Evolutionary conservation across 2,113 vertebrate genomes (phyloP).

Genomic region (Hippocampus barbouri): DNA sequence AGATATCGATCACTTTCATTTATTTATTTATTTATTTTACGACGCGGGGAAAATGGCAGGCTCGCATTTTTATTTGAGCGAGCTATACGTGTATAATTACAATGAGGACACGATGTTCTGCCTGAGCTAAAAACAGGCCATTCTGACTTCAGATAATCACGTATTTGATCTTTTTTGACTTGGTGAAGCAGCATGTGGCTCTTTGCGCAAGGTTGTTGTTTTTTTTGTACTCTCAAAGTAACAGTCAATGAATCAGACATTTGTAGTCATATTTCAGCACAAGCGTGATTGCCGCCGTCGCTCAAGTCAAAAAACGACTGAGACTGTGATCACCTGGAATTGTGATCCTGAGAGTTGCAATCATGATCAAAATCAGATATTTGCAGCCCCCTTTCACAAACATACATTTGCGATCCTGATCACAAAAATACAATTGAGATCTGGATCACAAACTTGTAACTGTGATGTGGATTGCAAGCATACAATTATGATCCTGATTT

Average conservation of each 20-base stretch:
- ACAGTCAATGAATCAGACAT: neutral
- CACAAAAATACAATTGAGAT: no score
- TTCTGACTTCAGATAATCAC: neutral
- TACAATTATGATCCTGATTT: no score
- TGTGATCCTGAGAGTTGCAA: no score
- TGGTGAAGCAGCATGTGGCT: neutral
- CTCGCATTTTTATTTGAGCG: constrained; percentile 48
- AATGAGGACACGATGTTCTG: constrained; percentile 30
- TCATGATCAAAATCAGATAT: no score
- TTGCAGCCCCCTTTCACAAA: no score
- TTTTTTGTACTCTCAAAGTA: neutral
- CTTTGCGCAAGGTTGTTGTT: neutral
- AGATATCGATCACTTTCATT: constrained; percentile 58
- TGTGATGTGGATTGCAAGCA: no score
- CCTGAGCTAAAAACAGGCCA: constrained; percentile 1
- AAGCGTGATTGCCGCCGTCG: neutral
- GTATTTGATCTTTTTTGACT: neutral
- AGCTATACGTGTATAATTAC: constrained; percentile 49
- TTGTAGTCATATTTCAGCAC: neutral
- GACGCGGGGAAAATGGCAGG: constrained; percentile 30
- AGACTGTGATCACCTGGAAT: no score
- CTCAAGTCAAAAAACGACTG: no score
- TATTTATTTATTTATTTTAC: constrained; percentile 28
- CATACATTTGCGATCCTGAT: no score
- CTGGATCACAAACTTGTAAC: no score